Evolutionary conservation across 1,140 invertebrate species (phyloP).

Genomic region (Drosophila bocki): DNA sequence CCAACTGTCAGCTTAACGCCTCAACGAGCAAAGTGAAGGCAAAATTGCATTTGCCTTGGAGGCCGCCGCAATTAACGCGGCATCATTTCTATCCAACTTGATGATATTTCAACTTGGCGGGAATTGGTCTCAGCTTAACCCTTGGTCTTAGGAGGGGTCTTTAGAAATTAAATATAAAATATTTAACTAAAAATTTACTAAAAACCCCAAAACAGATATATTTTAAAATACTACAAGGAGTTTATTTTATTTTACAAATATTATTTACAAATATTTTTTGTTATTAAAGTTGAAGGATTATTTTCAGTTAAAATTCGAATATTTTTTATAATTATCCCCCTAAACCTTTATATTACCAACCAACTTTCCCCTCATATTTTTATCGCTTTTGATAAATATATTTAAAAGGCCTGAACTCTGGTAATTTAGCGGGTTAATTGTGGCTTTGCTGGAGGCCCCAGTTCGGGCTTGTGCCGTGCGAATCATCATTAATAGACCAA

Average conservation of each 20-base stretch:
- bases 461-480: constrained; percentile 44
- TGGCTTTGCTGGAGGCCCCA: constrained; percentile 2
- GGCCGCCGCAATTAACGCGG: constrained; percentile 73
- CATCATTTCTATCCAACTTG: constrained; percentile 69
- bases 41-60: constrained; percentile 68
- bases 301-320: not conserved
- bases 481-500: constrained; percentile 81
- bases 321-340: too few relatives aligned
- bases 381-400: not conserved
- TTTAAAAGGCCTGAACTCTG: not conserved
- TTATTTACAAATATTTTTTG: too few relatives aligned
- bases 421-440: constrained; percentile 20
- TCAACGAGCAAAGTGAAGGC: constrained; percentile 68
- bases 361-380: not conserved
- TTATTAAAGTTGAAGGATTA: not conserved
- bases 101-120: constrained; percentile 50
- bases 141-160: not conserved
- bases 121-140: constrained; percentile 30
- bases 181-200: not conserved
- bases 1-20: constrained; percentile 64
- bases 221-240: not conserved
- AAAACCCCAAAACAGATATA: not conserved
- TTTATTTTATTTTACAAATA: not conserved
- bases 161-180: not conserved
- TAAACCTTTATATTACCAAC: too few relatives aligned